Evolutionary conservation across 2,113 vertebrate species (phyloP).

Genomic region (Hydrolagus affinis): DNA sequence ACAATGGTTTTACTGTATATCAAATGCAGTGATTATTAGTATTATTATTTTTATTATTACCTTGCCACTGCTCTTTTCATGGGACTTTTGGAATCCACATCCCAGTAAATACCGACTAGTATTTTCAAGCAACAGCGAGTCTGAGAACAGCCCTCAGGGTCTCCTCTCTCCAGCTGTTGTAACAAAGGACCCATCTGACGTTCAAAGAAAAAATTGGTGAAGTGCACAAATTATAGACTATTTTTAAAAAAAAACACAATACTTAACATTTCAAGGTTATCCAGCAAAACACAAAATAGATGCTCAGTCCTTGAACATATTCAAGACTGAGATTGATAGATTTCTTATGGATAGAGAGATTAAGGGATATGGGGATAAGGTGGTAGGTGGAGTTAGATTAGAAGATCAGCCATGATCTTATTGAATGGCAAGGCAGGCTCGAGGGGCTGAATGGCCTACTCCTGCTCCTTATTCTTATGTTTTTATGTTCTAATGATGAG

Average conservation of each 20-base stretch:
- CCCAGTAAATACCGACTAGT: constrained; percentile 64
- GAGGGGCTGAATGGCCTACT: too few relatives aligned
- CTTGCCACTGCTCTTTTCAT: constrained; percentile 70
- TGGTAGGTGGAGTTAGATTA: too few relatives aligned
- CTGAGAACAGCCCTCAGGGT: constrained; percentile 44
- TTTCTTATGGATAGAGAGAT: too few relatives aligned
- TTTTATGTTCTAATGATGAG: too few relatives aligned
- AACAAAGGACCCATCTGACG: constrained; percentile 63
- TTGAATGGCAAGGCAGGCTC: too few relatives aligned
- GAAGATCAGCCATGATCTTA: too few relatives aligned
- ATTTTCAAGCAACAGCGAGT: constrained; percentile 64
- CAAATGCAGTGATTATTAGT: too few relatives aligned
- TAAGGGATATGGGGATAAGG: too few relatives aligned
- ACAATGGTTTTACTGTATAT: too few relatives aligned
- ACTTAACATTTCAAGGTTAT: background rate
- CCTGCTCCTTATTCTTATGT: too few relatives aligned
- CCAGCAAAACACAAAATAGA: background rate
- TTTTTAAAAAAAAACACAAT: background rate
- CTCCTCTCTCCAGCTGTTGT: constrained; percentile 53
- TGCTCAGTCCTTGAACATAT: too few relatives aligned
- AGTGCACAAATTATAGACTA: background rate
- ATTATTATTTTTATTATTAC: constrained; percentile 53
- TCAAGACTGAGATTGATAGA: too few relatives aligned
- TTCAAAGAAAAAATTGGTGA: background rate
- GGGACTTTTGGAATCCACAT: constrained; percentile 72